Evolutionary conservation across 1,140 invertebrate genomes (phyloP).

Genomic region (Ceratosolen fusciceps): DNA sequence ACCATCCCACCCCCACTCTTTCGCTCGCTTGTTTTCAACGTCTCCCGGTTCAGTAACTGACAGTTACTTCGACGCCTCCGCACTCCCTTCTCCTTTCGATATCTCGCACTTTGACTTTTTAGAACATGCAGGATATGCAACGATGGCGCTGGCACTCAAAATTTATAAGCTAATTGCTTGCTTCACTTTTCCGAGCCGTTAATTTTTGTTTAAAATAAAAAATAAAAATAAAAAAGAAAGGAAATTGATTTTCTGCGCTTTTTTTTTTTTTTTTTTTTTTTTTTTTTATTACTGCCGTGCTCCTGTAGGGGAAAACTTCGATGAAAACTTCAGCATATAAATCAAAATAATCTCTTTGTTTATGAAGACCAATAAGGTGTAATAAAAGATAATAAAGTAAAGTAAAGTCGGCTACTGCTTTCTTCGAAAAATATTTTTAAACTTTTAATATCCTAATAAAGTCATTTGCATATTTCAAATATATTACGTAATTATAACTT

Average conservation of each 20-base stretch:
- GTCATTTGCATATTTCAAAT: not conserved
- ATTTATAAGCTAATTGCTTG: conserved; percentile 41
- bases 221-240: too few relatives aligned
- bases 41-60: conserved; percentile 19
- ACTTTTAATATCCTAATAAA: not conserved
- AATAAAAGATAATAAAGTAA: conserved; percentile 25
- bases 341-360: conserved; percentile 21
- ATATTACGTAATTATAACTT: not conserved
- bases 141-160: conserved; percentile 11
- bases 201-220: too few relatives aligned
- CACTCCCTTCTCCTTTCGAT: not conserved
- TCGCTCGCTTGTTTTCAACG: not conserved
- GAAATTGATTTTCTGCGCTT: not conserved
- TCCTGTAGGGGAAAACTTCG: not conserved
- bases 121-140: too few relatives aligned
- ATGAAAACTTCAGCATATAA: conserved; percentile 2
- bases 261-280: too few relatives aligned
- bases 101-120: too few relatives aligned
- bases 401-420: not conserved
- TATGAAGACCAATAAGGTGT: not conserved
- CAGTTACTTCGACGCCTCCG: conserved; percentile 29
- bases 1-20: not conserved
- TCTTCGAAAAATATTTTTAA: not conserved
- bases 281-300: too few relatives aligned
- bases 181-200: too few relatives aligned